phyloP scores from a whole-genome alignment of 2,113 vertebrate species.

The Ploceus nigricollis region DNA sequence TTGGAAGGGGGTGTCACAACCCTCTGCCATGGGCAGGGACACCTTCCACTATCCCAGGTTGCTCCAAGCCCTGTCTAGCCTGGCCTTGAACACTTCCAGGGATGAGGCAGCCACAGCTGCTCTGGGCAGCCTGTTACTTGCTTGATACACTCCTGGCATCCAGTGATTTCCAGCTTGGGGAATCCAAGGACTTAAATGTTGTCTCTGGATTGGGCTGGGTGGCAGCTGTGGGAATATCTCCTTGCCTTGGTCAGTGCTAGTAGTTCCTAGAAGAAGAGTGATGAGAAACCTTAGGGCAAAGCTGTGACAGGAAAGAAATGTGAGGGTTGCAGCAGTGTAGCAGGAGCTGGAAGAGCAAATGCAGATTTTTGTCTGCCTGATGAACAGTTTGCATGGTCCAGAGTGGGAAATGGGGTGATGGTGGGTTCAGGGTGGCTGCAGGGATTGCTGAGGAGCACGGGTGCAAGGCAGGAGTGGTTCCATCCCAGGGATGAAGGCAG shows the following conservation, averaged over 20 bases:
- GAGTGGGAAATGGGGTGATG: neutral
- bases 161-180: neutral
- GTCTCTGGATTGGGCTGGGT: neutral
- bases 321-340: fast-evolving
- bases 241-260: fast-evolving
- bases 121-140: neutral
- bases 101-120: neutral
- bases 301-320: neutral
- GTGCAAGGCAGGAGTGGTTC: neutral
- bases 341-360: neutral
- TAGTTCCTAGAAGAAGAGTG: neutral
- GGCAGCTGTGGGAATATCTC: neutral
- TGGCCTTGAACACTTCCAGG: neutral
- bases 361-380: neutral
- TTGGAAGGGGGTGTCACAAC: neutral
- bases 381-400: neutral
- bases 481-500: neutral
- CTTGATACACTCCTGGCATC: fast-evolving
- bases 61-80: neutral
- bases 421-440: neutral
- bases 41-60: neutral
- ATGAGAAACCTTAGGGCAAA: neutral
- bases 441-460: neutral
- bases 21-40: neutral
- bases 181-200: neutral